phyloP scores from a whole-genome alignment of 2,888 invertebrate species.

The Germaria angustata region DNA sequence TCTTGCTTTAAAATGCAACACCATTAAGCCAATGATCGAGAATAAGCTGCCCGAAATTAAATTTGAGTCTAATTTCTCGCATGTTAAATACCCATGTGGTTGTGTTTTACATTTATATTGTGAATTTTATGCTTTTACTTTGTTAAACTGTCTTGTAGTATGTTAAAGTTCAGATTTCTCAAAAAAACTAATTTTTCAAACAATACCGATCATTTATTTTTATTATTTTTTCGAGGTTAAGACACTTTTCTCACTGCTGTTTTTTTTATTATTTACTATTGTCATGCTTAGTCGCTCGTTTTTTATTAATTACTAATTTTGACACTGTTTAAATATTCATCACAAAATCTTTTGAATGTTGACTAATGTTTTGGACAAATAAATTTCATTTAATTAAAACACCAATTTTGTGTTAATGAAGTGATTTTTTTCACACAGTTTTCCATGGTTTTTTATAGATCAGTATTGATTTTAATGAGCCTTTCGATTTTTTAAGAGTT shows the following conservation, averaged over 20 bases:
- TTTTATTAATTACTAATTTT: not conserved
- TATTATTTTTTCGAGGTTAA: not conserved
- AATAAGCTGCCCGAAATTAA: too few relatives aligned
- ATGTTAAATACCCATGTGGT: too few relatives aligned
- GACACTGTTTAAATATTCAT: not conserved
- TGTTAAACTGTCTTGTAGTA: too few relatives aligned
- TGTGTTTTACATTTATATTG: too few relatives aligned
- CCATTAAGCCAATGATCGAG: too few relatives aligned
- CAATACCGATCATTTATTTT: not conserved
- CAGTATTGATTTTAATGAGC: not conserved
- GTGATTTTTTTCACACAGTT: not conserved
- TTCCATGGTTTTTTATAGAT: not conserved
- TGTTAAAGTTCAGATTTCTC: too few relatives aligned
- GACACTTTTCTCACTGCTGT: not conserved
- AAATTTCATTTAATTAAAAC: not conserved
- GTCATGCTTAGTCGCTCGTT: not conserved
- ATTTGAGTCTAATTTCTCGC: too few relatives aligned
- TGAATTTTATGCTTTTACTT: too few relatives aligned
- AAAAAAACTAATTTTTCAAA: too few relatives aligned
- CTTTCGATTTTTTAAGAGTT: not conserved
- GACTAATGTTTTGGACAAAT: not conserved
- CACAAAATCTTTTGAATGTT: not conserved
- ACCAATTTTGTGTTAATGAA: not conserved
- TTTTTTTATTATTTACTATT: not conserved
- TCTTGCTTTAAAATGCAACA: too few relatives aligned